These are phyloP conservation scores for Lates calcarifer DNA, from an alignment of 2,113 vertebrate species.

Conservation along the genomic window DNA sequence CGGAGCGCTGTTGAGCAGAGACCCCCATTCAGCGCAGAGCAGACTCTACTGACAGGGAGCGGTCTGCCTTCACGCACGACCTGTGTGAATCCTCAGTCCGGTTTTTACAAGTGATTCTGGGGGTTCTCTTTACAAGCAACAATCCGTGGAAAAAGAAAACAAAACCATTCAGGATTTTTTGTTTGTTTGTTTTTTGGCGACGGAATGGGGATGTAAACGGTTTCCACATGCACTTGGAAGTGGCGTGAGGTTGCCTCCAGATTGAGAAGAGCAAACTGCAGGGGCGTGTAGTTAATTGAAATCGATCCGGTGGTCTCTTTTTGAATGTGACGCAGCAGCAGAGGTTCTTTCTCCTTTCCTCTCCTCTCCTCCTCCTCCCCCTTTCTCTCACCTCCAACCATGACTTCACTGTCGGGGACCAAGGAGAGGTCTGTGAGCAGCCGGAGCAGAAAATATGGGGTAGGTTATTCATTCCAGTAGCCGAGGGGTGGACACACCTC, in stretches of 20 bases:
- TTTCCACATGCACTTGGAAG: conserved; percentile 64
- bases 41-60: conserved; percentile 58
- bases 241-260: conserved; percentile 53
- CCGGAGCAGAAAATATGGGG: conserved; percentile 95
- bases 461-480: conserved; percentile 81
- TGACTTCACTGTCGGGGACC: conserved; percentile 96
- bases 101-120: conserved; percentile 21
- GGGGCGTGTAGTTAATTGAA: conserved; percentile 71
- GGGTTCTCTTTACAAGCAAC: not conserved
- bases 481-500: conserved; percentile 44
- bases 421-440: conserved; percentile 93
- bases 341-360: conserved; percentile 60
- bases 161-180: conserved; percentile 6
- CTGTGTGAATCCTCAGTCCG: conserved; percentile 23
- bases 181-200: not conserved
- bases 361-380: conserved; percentile 32
- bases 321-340: conserved; percentile 78
- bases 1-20: conserved; percentile 49
- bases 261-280: conserved; percentile 65
- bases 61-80: conserved; percentile 47
- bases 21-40: conserved; percentile 42
- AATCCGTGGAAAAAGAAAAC: not conserved
- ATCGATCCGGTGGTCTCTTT: conserved; percentile 62
- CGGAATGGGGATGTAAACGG: conserved; percentile 56
- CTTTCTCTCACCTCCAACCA: conserved; percentile 85